Evolutionary conservation across 2,113 vertebrate species (phyloP), one percentile per base, ranked within the genome.

Genomic region (Saccopteryx bilineata): DNA sequence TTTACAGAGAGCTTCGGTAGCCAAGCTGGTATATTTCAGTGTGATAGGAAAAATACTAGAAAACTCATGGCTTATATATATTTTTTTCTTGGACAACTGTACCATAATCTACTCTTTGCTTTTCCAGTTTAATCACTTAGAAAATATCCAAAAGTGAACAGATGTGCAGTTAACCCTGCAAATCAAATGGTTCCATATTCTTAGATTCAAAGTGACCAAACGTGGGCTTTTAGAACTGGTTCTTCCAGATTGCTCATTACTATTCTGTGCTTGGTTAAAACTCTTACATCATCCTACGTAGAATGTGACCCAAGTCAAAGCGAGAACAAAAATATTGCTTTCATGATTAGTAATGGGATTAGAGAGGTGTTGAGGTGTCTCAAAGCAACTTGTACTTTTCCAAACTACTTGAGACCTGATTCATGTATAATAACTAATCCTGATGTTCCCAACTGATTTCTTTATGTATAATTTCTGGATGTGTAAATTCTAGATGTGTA

Each of bases 71-170:
- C n/a, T 58, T 94, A 39, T 39, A 39, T 90, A 15, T 81, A 33
- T 76, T 65, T 82, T 33, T 91, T 89, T 92, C 46, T 81, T 75
- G 66, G 52, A 93, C 63, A 97, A 97, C 76, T 93, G 46, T 33
- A 93, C 94, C 94, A 95, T 94, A 96, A 85, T 85, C 15, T 87
- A 46, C 17, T 69, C 66, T 80, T 84, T 31, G 71, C 28, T 95
- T 92, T 96, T 93, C 93, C 61, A 91, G 61, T 87, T 91, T 72
- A 96, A 96, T 87, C 76, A 94, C 58, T 79, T 80, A 96, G 94
- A 96, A 97, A 96, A 96, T 94, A 87, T 97, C 91, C 80, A 48
- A 90, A 96, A 96, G 94, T 96, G 94, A 97, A 96, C 96, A 95
- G 61, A 81, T 92, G 69, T 92, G 83, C 66, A 14, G 78, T 96